phyloP scores from a whole-genome alignment of 2,797 vertebrate species.

The Trichosurus vulpecula region DNA sequence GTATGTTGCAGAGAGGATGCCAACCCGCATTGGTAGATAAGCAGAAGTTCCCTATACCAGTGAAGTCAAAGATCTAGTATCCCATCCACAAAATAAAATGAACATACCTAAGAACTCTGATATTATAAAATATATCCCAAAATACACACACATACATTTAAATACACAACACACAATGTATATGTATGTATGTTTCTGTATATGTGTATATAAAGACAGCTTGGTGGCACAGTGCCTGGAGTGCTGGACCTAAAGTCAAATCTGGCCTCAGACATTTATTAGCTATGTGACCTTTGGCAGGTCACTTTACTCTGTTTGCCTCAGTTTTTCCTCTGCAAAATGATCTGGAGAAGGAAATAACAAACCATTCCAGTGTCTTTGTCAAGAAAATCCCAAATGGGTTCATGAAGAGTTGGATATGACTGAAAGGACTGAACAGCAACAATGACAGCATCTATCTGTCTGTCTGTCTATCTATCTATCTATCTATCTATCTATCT shows the following conservation, averaged over 20 bases:
- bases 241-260: not conserved
- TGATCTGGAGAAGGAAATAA: not conserved
- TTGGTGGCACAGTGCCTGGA: not conserved
- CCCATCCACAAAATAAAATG: too few relatives aligned
- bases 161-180: too few relatives aligned
- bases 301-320: not conserved
- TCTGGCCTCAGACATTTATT: not conserved
- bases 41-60: too few relatives aligned
- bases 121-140: too few relatives aligned
- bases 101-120: too few relatives aligned
- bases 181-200: too few relatives aligned
- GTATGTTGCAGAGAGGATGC: not conserved
- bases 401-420: not conserved
- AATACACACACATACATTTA: too few relatives aligned
- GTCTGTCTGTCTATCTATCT: too few relatives aligned
- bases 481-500: too few relatives aligned
- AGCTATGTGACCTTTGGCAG: not conserved
- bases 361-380: not conserved
- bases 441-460: not conserved
- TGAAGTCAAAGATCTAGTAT: too few relatives aligned
- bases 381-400: not conserved
- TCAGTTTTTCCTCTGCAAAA: not conserved
- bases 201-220: not conserved
- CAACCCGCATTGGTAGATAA: not conserved
- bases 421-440: not conserved